phyloP scores from a whole-genome alignment of 1,140 invertebrate genomes.

The Drosophila gunungcola region DNA sequence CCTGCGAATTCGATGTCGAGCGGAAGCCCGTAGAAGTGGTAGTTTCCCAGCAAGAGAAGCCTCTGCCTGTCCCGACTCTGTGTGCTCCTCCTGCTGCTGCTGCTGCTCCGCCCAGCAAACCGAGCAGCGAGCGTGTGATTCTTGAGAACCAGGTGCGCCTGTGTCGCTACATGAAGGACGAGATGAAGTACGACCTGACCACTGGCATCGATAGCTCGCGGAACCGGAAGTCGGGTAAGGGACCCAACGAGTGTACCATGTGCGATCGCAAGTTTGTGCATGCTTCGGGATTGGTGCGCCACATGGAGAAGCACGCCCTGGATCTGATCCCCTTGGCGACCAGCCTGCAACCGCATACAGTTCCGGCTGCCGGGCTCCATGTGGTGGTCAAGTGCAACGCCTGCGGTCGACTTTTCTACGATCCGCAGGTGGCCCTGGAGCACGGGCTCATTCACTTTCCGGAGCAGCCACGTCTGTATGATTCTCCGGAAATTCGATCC shows the following conservation, averaged over 20 bases:
- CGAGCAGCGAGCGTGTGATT: conserved; percentile 50
- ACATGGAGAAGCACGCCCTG: conserved; percentile 82
- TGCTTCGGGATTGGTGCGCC: conserved; percentile 74
- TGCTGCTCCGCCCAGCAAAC: conserved; percentile 6
- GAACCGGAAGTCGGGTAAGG: conserved; percentile 47
- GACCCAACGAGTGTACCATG: conserved; percentile 72
- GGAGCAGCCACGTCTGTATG: not conserved
- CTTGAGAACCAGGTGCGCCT: conserved; percentile 74
- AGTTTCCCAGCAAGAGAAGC: conserved; percentile 1
- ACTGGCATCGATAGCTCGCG: conserved; percentile 34
- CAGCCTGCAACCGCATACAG: conserved; percentile 14
- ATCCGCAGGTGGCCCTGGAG: conserved; percentile 42
- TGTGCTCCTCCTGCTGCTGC: not conserved
- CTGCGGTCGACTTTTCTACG: conserved; percentile 74
- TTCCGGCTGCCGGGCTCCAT: conserved; percentile 32
- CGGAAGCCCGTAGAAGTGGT: not conserved
- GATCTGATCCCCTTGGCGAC: conserved; percentile 61
- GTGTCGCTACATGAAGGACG: conserved; percentile 72
- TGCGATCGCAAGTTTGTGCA: conserved; percentile 84
- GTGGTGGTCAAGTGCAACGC: conserved; percentile 63
- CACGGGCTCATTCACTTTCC: conserved; percentile 55
- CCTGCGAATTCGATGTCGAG: conserved; percentile 31
- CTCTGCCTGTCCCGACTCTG: not conserved
- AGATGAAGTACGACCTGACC: conserved; percentile 72
- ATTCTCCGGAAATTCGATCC: not conserved